Percentiles rank a stretch among this genome's conserved stretches.
These are phyloP conservation scores for Tiliqua scincoides DNA, from an alignment of 2,113 vertebrate genomes.

Conservation along the genomic window DNA sequence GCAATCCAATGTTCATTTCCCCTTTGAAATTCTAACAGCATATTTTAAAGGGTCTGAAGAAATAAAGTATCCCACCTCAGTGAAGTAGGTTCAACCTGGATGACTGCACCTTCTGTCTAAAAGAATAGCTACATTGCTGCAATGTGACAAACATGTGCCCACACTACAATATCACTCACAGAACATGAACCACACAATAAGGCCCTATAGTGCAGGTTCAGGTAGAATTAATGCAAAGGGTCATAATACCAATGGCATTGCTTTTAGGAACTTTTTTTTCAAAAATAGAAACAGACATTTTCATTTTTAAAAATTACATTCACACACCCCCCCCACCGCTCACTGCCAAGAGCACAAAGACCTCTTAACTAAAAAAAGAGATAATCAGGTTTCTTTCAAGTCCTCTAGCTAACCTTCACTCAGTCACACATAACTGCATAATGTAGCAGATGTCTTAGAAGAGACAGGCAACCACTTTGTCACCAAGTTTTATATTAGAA, in stretches of 20 bases:
- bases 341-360: too few species aligned
- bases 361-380: not conserved
- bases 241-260: not conserved
- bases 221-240: not conserved
- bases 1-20: constrained; percentile 20
- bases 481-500: not conserved
- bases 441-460: not conserved
- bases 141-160: not conserved
- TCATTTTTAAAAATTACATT: too few species aligned
- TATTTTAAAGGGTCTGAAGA: not conserved
- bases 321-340: too few species aligned
- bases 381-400: not conserved
- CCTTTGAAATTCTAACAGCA: constrained; percentile 13
- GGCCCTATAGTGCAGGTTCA: not conserved
- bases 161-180: not conserved
- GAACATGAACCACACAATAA: not conserved
- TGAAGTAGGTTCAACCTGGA: constrained; percentile 28
- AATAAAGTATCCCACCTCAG: constrained; percentile 3
- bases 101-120: constrained; percentile 29
- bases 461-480: not conserved
- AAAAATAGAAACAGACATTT: not conserved
- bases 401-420: not conserved
- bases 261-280: not conserved
- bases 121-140: not conserved
- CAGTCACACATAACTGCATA: too few species aligned